phyloP scores from a whole-genome alignment of 2,113 vertebrate genomes.

The Onychorhynchus coronatus region DNA sequence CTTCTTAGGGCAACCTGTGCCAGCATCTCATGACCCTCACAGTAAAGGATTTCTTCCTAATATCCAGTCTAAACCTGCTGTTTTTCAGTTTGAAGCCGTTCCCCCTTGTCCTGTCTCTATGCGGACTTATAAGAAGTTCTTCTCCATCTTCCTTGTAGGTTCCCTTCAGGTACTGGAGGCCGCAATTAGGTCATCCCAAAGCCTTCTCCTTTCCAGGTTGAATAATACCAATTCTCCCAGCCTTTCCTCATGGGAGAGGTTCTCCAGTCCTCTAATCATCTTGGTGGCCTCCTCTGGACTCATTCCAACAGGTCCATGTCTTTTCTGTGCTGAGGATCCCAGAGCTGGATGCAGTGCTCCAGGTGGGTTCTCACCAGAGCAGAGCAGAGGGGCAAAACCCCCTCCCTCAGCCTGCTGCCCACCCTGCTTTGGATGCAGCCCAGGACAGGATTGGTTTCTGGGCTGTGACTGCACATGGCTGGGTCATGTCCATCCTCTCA shows the following conservation, averaged over 20 bases:
- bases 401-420: neutral
- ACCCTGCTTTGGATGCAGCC: neutral
- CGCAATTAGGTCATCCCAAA: neutral
- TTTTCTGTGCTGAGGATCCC: neutral
- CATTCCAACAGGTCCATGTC: accelerated
- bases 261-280: neutral
- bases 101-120: neutral
- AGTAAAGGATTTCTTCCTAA: neutral
- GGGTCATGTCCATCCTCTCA: neutral
- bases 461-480: neutral
- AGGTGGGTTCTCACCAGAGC: neutral
- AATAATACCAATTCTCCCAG: neutral
- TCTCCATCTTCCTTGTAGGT: neutral
- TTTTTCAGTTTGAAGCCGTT: neutral
- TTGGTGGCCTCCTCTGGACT: neutral
- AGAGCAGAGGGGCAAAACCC: neutral
- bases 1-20: neutral
- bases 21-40: neutral
- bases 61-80: neutral
- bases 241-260: neutral
- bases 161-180: neutral
- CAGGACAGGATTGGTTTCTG: neutral
- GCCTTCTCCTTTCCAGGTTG: neutral
- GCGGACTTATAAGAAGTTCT: neutral
- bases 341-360: neutral